Evolutionary conservation across 2,113 vertebrate species (phyloP), one percentile per base, ranked within the genome.

Genomic region (Diadophis punctatus): DNA sequence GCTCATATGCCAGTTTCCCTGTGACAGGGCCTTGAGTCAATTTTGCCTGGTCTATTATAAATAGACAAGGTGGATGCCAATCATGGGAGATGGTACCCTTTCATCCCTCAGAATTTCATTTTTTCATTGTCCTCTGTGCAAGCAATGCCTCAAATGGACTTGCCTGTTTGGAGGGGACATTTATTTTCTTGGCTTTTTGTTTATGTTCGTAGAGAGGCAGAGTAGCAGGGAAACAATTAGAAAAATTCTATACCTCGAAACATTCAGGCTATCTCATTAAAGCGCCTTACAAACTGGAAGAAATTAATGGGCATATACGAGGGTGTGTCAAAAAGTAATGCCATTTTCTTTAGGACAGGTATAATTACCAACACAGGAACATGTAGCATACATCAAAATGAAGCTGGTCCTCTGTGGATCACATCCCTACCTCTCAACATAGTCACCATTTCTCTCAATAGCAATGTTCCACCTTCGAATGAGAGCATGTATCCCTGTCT

Each of bases 291-390:
- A 56, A 43, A 34, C 34, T 90, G 23, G 2, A 0, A 9, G 63
- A 34, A 16, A 0, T 0, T 0, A 18, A 43, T 0, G 58, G 86
- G 23, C 39, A 63, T n/a, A 63, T 8, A n/a, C n/a, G n/a, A n/a
- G n/a, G n/a, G n/a, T n/a, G n/a, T n/a, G n/a, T n/a, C n/a, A n/a
- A n/a, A n/a, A n/a, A n/a, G n/a, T n/a, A n/a, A n/a, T n/a, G n/a
- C n/a, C n/a, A n/a, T n/a, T n/a, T n/a, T n/a, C n/a, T n/a, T n/a
- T n/a, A n/a, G n/a, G n/a, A n/a, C n/a, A n/a, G n/a, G n/a, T n/a
- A n/a, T n/a, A n/a, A n/a, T n/a, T n/a, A n/a, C n/a, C n/a, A n/a
- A n/a, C n/a, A n/a, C n/a, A n/a, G n/a, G n/a, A n/a, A n/a, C n/a
- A n/a, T n/a, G n/a, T n/a, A n/a, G n/a, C n/a, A n/a, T n/a, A n/a